Conservation (phyloP, 2,888 invertebrate genomes). For the Erebia epiphron region DNA sequence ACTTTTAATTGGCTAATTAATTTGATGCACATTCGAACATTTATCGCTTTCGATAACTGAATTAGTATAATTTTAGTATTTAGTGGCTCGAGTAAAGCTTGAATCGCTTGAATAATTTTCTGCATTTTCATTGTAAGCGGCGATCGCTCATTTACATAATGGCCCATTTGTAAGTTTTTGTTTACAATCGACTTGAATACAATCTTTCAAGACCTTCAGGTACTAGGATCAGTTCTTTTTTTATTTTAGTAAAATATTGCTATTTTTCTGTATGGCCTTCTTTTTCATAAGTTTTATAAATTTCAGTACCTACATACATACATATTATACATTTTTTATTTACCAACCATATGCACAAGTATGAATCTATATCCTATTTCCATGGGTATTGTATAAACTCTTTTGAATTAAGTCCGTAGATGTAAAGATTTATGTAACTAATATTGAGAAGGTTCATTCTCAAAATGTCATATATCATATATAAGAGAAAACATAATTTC, state of each 20-base stretch:
- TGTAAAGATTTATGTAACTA: neutral
- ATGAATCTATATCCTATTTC: no score
- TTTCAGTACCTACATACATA: neutral
- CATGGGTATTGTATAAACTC: no score
- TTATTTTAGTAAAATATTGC: no score
- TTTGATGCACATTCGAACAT: neutral
- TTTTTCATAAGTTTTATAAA: neutral
- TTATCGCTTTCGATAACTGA: neutral
- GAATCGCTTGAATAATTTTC: conserved; percentile 70
- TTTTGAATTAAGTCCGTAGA: neutral
- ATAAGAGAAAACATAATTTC: conserved; percentile 1
- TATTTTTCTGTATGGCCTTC: neutral
- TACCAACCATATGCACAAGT: no score
- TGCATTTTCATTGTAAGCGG: conserved; percentile 75
- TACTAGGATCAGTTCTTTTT: no score
- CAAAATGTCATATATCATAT: no score
- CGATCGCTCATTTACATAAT: conserved; percentile 71
- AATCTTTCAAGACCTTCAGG: neutral
- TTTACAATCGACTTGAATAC: conserved; percentile 61
- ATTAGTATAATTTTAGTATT: neutral
- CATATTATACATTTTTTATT: no score
- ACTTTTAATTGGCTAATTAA: neutral
- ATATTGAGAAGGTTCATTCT: neutral
- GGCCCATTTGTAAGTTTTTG: conserved; percentile 76
- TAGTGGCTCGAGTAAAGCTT: conserved; percentile 4